phyloP scores from a whole-genome alignment of 2,113 vertebrate genomes.

The Oncorhynchus kisutch region DNA sequence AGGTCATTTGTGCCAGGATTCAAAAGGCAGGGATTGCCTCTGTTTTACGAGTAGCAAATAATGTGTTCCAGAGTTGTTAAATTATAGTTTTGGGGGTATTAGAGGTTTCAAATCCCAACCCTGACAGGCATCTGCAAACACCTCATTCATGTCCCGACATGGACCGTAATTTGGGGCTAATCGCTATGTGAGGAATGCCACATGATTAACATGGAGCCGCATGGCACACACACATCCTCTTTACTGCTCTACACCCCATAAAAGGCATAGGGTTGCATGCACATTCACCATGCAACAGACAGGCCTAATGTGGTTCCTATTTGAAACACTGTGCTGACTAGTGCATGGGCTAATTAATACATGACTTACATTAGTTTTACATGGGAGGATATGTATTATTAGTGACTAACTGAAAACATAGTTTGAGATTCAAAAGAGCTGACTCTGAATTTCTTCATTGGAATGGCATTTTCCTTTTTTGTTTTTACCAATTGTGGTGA shows the following conservation, averaged over 20 bases:
- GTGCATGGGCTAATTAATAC: background rate
- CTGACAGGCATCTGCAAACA: slow-evolving; percentile 58
- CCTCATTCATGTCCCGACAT: slow-evolving; percentile 48
- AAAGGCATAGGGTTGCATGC: slow-evolving; percentile 56
- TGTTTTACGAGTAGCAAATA: slow-evolving; percentile 43
- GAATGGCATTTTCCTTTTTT: background rate
- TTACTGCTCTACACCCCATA: slow-evolving; percentile 47
- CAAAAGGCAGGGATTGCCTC: slow-evolving; percentile 21
- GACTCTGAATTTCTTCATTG: background rate
- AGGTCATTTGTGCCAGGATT: slow-evolving; percentile 42
- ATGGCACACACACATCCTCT: slow-evolving; percentile 45
- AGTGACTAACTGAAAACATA: background rate
- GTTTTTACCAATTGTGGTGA: slow-evolving; percentile 34
- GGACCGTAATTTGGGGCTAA: slow-evolving; percentile 56
- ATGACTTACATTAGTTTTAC: background rate
- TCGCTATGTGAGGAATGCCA: slow-evolving; percentile 56
- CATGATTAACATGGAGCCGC: slow-evolving; percentile 47
- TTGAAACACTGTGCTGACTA: slow-evolving; percentile 1
- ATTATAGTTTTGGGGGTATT: slow-evolving; percentile 46
- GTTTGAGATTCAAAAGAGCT: background rate
- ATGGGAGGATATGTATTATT: background rate
- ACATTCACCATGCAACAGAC: slow-evolving; percentile 21
- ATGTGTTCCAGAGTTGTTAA: slow-evolving; percentile 45
- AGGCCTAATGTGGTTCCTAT: slow-evolving; percentile 33
- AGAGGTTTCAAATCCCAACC: slow-evolving; percentile 32